Evolutionary conservation across 2,113 vertebrate genomes (phyloP).

Genomic region (Oryzias celebensis): DNA sequence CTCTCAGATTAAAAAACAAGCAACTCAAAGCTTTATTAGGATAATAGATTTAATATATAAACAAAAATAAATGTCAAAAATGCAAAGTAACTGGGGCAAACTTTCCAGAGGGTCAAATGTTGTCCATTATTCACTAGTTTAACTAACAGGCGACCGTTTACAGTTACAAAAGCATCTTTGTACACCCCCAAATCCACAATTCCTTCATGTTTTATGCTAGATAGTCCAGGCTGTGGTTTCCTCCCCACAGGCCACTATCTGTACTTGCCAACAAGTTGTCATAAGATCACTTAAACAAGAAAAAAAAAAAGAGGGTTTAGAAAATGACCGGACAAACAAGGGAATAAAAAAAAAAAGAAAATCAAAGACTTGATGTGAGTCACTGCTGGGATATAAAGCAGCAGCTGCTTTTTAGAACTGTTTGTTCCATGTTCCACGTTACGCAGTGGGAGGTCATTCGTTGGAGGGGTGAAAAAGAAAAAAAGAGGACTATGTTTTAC

Average conservation of each 20-base stretch:
- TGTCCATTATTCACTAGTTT: conserved; percentile 65
- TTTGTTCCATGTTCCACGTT: conserved; percentile 21
- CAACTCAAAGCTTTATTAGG: too few relatives aligned
- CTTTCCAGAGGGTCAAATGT: conserved; percentile 41
- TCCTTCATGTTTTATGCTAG: conserved; percentile 44
- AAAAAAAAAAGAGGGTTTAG: conserved; percentile 19
- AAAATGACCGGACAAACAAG: conserved; percentile 41
- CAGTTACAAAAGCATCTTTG: conserved; percentile 46
- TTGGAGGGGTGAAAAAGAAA: conserved; percentile 3
- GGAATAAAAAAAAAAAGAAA: conserved; percentile 35
- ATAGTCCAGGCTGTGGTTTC: conserved; percentile 52
- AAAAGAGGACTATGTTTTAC: neutral
- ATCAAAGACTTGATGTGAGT: conserved; percentile 51
- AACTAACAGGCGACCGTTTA: conserved; percentile 37
- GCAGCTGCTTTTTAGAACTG: conserved; percentile 25
- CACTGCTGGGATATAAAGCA: conserved; percentile 39
- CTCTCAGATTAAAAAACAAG: too few relatives aligned
- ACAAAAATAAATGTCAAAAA: conserved; percentile 19
- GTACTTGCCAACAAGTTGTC: conserved; percentile 50
- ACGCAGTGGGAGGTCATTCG: conserved; percentile 37
- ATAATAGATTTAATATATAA: conserved; percentile 11
- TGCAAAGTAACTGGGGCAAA: conserved; percentile 21
- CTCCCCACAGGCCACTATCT: conserved; percentile 47
- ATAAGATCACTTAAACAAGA: conserved; percentile 39
- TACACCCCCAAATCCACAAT: conserved; percentile 27